Evolutionary conservation across 1,140 invertebrate species (phyloP).

Genomic region (Zelostemma sp.): DNA sequence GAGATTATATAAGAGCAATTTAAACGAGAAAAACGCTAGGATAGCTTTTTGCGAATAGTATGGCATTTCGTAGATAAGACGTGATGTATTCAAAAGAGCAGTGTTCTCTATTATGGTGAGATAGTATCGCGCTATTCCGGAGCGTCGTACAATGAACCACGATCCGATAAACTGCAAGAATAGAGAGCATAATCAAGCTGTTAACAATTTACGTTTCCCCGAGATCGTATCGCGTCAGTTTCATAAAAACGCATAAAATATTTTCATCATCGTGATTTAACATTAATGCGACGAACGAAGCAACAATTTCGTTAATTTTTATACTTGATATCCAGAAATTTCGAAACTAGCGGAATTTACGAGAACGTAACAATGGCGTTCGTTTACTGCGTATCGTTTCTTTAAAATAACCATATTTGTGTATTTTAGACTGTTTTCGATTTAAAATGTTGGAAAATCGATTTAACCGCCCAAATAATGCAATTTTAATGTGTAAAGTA

Average conservation of each 20-base stretch:
- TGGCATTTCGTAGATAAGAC: constrained; percentile 26
- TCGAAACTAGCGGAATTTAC: too few relatives aligned
- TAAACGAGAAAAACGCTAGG: background rate
- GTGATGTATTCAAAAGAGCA: constrained; percentile 6
- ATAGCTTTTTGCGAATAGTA: constrained; percentile 14
- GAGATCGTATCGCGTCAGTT: constrained; percentile 32
- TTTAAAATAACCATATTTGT: too few relatives aligned
- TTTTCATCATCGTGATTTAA: background rate
- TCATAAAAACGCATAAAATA: constrained; percentile 28
- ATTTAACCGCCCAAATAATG: too few relatives aligned
- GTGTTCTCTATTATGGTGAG: constrained; percentile 32
- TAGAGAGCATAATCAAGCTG: constrained; percentile 33
- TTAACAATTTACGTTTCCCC: constrained; percentile 39
- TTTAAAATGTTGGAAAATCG: too few relatives aligned
- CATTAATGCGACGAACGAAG: too few relatives aligned
- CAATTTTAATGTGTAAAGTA: too few relatives aligned
- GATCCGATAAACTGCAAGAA: constrained; percentile 39
- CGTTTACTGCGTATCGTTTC: too few relatives aligned
- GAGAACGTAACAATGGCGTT: too few relatives aligned
- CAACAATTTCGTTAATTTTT: too few relatives aligned
- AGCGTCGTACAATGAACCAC: constrained; percentile 38
- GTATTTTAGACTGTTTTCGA: too few relatives aligned
- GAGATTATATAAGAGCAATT: background rate
- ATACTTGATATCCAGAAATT: too few relatives aligned
- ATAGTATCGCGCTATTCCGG: constrained; percentile 29